phyloP scores from a whole-genome alignment of 2,888 invertebrate species.

The Pilophorus perplexus region DNA sequence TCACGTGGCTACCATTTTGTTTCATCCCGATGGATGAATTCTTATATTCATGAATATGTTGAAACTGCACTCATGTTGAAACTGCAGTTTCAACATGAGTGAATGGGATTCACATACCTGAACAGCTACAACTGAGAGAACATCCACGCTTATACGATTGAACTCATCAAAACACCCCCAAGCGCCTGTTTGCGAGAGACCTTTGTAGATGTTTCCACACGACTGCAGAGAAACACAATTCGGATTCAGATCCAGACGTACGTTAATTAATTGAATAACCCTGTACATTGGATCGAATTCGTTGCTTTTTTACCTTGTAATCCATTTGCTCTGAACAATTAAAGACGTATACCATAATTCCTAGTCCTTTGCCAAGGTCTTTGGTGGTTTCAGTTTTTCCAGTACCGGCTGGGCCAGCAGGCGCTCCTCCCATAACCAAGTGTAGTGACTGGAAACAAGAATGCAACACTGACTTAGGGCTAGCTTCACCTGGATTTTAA shows the following conservation, averaged over 20 bases:
- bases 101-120: constrained; percentile 72
- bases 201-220: constrained; percentile 92
- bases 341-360: constrained; percentile 96
- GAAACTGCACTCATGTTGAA: not conserved
- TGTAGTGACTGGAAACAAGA: constrained; percentile 67
- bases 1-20: too few species aligned
- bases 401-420: constrained; percentile 92
- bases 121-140: constrained; percentile 90
- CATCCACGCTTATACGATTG: constrained; percentile 91
- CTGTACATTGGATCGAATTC: too few species aligned
- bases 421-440: constrained; percentile 94
- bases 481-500: too few species aligned
- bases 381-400: constrained; percentile 97
- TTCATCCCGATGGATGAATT: too few species aligned
- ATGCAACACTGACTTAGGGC: too few species aligned
- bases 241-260: not conserved
- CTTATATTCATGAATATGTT: too few species aligned
- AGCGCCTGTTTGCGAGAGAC: constrained; percentile 89
- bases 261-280: not conserved
- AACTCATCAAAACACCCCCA: constrained; percentile 98
- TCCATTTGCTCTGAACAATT: constrained; percentile 98
- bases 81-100: not conserved
- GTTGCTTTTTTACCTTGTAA: constrained; percentile 63
- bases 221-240: constrained; percentile 56
- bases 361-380: constrained; percentile 88